phyloP scores from a whole-genome alignment of 1,140 invertebrate genomes.

The Drosophila pseudoananassae region DNA sequence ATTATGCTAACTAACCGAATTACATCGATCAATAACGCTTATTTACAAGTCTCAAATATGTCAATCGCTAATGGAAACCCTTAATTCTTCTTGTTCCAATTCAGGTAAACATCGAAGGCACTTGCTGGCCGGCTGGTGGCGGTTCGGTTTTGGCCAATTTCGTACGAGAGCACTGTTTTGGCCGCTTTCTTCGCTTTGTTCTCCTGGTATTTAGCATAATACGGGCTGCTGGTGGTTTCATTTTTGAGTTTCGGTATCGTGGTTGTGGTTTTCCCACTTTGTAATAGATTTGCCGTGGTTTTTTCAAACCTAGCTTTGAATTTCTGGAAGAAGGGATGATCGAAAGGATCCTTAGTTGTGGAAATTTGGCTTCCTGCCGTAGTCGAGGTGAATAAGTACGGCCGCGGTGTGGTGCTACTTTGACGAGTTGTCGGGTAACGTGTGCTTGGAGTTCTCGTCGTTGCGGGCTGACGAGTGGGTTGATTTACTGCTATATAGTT shows the following conservation, averaged over 20 bases:
- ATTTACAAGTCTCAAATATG: conserved; percentile 54
- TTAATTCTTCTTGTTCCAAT: conserved; percentile 45
- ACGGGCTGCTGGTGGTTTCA: conserved; percentile 45
- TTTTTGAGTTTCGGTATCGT: background rate
- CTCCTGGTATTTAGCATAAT: conserved; percentile 63
- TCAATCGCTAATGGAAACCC: conserved; percentile 2
- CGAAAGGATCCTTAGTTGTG: conserved; percentile 52
- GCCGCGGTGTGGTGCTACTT: conserved; percentile 53
- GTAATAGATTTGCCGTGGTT: background rate
- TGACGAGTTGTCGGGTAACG: conserved; percentile 20
- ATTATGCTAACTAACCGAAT: conserved; percentile 43
- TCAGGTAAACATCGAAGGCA: conserved; percentile 44
- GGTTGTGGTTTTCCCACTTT: conserved; percentile 10
- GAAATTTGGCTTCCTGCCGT: conserved; percentile 31
- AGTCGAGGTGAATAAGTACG: conserved; percentile 61
- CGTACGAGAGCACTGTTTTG: conserved; percentile 48
- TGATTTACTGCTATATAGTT: conserved; percentile 20
- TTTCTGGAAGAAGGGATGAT: conserved; percentile 68
- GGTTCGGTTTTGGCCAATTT: conserved; percentile 46
- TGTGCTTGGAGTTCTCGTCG: conserved; percentile 11
- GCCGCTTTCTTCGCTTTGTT: conserved; percentile 53
- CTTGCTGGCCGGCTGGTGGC: conserved; percentile 19
- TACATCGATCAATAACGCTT: conserved; percentile 50
- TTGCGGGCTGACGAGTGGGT: conserved; percentile 16
- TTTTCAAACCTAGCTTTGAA: conserved; percentile 51